Base-by-base conservation (phyloP, 2,888 invertebrate genomes). In the Spatulosminthurus flaviceps region DNA sequence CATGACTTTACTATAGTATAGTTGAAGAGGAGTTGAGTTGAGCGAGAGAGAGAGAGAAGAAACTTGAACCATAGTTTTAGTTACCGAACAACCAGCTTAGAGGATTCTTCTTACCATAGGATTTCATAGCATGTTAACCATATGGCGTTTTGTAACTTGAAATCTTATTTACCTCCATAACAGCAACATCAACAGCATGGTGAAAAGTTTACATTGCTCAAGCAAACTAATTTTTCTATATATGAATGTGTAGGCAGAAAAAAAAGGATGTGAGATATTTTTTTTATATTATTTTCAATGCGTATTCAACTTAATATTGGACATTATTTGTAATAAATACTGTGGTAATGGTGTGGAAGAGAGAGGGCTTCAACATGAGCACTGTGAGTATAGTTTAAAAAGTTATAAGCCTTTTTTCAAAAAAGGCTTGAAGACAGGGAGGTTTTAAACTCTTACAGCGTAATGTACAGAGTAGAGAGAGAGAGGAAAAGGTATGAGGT, bases 401-500 rank as follows among this genome's bases (percentile, higher is more conserved):
- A 24, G 16, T 7, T 24, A n/a, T 64, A 22, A 11, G 9, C 26
- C 26, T 64, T 64, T 64, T 2, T 21, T 4, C 13, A 71, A 11
- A 41, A 22, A 74, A 13, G 21, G 29, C 34, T 60, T 29, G 74
- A 61, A 61, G 74, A 61, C 61, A 74, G 43, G 69, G 43, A 61
- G 28, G 74, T 28, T 61, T 71, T 64, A 64, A 73, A 28, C 41
- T 42, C 51, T 61, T 61, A 60, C 41, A 78, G 78, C 26, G 61
- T 67, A 73, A 70, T 34, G 9, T 34, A 74, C 43, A 74, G 60
- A 75, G 75, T n/a, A n/a, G n/a, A n/a, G n/a, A n/a, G n/a, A n/a
- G n/a, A n/a, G n/a, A n/a, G n/a, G n/a, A 69, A 79, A 75, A 79
- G 74, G 69, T 51, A 74, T 43, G 26, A 24, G 51, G 71, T 78